Evolutionary conservation across 2,888 invertebrate species (phyloP), one percentile per base, ranked within the genome.

Genomic region (Proisotoma minuta): DNA sequence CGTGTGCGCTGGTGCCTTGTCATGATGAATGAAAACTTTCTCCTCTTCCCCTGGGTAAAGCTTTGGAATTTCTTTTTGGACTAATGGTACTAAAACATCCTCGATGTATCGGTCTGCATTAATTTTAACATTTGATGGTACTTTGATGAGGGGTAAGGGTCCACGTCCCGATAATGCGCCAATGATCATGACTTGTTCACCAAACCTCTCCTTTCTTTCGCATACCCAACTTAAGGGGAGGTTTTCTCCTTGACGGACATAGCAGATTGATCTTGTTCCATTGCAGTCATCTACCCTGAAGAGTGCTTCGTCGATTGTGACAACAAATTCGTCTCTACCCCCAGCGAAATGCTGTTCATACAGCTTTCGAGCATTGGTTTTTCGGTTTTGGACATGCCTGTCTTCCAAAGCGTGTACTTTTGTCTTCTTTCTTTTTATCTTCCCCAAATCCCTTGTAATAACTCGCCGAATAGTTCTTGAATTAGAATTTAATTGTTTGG

Each of bases 81-180:
- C 15, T 20, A 5, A 43, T 18, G 43, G 43, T 20, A 18, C 20
- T 20, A 43, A 43, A 43, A 43, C 43, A 18, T 43, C 18, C 18
- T 5, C 5, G 18, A 43, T 43, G 43, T 43, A 62, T 40, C 49
- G 59, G 5, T 51, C 18, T 12, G 59, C 40, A 27, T 50, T 62
- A 12, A 64, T 28, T 29, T 66, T 63, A 3, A 61, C 61, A 10
- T 66, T 66, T 57, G 49, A 50, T 22, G 63, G 63, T 3, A 66
- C 59, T 57, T 34, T 29, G 18, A 62, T 58, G 10, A 65, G 39
- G 1, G 62, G 62, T 1, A 65, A 39, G 10, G 27, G 18, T 22
- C 65, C 65, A 4, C 59, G 12, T 5, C 61, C 64, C 3, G 47
- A 34, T 18, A 64, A 53, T 24, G 57, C 58, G 3, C 64, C 64